phyloP scores from a whole-genome alignment of 35 echinoderm and acorn worm species.

The Patiria miniata region DNA sequence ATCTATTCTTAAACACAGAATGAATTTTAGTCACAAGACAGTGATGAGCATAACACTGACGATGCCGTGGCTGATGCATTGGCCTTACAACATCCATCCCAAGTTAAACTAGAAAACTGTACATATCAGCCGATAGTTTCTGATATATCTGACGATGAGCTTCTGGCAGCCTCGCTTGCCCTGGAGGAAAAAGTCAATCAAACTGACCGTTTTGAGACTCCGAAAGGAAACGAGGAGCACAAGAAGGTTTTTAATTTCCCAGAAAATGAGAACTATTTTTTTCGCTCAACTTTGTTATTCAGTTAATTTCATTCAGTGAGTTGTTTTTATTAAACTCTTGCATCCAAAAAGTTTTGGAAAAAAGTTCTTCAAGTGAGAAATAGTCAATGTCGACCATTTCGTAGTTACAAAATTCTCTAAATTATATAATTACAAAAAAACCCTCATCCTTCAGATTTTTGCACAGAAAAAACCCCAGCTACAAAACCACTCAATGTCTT shows the following conservation, averaged over 20 bases:
- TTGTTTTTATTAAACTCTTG: background rate
- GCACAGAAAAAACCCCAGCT: too few species aligned
- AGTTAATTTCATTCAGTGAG: background rate
- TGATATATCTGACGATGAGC: constrained; percentile 29
- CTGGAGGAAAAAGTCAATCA: background rate
- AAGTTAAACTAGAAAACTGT: background rate
- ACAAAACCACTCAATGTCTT: too few species aligned
- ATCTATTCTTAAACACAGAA: constrained; percentile 3
- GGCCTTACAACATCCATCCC: background rate
- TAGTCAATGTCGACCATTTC: too few species aligned
- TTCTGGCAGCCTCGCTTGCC: background rate
- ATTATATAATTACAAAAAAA: too few species aligned
- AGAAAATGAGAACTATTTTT: background rate
- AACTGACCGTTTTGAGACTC: background rate
- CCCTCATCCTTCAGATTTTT: too few species aligned
- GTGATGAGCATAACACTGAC: background rate
- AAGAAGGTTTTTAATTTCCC: background rate
- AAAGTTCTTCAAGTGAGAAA: too few species aligned
- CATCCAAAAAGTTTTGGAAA: background rate
- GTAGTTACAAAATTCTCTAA: too few species aligned
- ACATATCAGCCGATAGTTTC: constrained; percentile 19
- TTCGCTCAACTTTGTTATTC: background rate
- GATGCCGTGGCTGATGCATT: background rate
- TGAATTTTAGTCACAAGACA: background rate
- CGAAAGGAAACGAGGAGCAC: background rate